A percentile compares a stretch with the other conserved stretches of the same genome.
Evolutionary conservation across 2,888 invertebrate genomes (phyloP).

Genomic region (Geotrupes spiniger): DNA sequence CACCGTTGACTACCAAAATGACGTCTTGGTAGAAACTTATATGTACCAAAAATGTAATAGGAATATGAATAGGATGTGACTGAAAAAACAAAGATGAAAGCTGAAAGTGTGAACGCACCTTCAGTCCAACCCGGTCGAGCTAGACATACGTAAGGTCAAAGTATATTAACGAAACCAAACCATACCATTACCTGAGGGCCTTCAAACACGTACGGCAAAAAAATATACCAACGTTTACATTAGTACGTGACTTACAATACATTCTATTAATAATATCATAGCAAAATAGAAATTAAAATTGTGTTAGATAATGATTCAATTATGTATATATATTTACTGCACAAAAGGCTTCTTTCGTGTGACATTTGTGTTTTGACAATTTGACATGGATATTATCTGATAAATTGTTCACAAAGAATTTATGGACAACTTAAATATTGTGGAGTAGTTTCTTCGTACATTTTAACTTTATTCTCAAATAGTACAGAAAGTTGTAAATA

Average conservation of each 20-base stretch:
- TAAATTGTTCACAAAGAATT: too few relatives aligned
- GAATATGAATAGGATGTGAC: conserved; percentile 13
- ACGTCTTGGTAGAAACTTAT: conserved; percentile 11
- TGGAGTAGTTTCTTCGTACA: too few relatives aligned
- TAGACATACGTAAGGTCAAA: conserved; percentile 47
- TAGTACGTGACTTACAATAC: conserved; percentile 36
- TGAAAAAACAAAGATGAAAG: conserved; percentile 25
- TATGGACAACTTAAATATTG: too few relatives aligned
- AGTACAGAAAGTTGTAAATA: too few relatives aligned
- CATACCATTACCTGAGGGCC: conserved; percentile 48
- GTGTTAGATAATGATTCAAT: background rate
- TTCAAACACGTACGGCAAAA: conserved; percentile 48
- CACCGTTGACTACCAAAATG: background rate
- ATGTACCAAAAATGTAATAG: conserved; percentile 3
- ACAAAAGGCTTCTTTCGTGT: background rate
- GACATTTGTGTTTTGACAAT: background rate
- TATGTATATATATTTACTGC: too few relatives aligned
- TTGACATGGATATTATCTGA: conserved; percentile 5
- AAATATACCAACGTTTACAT: conserved; percentile 49
- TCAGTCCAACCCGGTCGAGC: conserved; percentile 43
- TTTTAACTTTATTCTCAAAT: too few relatives aligned
- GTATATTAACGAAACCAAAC: conserved; percentile 32
- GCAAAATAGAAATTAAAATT: conserved; percentile 7
- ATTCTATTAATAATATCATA: conserved; percentile 9
- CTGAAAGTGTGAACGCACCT: conserved; percentile 45